Base-by-base conservation (phyloP, 1,140 invertebrate species). In the Nasonia giraulti region DNA sequence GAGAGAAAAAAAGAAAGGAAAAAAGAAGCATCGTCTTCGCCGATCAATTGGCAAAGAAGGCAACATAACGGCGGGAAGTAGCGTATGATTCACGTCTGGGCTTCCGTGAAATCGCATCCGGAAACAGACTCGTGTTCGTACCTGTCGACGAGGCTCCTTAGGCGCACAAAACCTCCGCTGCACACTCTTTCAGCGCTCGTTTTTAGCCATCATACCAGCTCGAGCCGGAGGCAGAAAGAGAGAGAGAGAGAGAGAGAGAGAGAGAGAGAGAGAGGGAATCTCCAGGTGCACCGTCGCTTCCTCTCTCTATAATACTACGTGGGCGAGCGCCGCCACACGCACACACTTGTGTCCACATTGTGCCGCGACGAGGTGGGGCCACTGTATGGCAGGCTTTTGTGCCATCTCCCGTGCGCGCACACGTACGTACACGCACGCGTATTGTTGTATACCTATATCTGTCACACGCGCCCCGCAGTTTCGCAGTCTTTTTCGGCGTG, bases 71-170 rank as follows among this genome's bases (percentile, higher is more conserved):
- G 76, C 78, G 83, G 83, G 77, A 85, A 85, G 78, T 75, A 69
- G 75, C 55, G 44, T 44, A 55, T 85, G 83, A 85, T 80, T 85
- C 84, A 81, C 40, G 50, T 31, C 69, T 37, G 50, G 78, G 55
- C 62, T 85, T 75, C 71, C 62, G 77, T 83, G 62, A 85, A 87
- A 85, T 85, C 84, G 84, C 76, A 85, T 82, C 83, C 83, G 86
- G 86, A 84, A 85, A 84, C 82, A 74, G 80, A 71, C 73, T 86
- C 85, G 40, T 76, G 85, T 84, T 78, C 83, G 75, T 84, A 86
- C 85, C 85, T 86, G 85, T 86, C 83, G 82, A 81, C 81, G 75
- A 77, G 31, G 50, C 62, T 62, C 37, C 50, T 79, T 33, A 33
- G 73, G 23, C 66, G 12, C 17, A n/a, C 20, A 62, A 62, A 62